Evolutionary conservation across 2,797 vertebrate genomes (phyloP).

Genomic region (Takifugu ocellatus): DNA sequence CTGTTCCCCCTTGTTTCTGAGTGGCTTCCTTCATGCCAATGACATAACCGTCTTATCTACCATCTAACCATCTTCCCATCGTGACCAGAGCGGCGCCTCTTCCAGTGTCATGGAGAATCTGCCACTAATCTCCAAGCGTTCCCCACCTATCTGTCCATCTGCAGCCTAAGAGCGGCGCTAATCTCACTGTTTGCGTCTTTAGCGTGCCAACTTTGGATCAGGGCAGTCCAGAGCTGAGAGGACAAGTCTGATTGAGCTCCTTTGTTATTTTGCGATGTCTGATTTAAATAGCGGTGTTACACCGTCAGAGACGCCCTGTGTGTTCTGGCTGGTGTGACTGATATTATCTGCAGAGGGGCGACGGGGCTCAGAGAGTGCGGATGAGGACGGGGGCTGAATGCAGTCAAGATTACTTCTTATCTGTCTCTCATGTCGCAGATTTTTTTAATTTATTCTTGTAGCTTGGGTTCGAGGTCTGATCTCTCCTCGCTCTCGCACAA

Average conservation of each 20-base stretch:
- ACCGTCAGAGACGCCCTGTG: background rate
- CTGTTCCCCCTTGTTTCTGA: slow-evolving; percentile 18
- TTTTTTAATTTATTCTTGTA: slow-evolving; percentile 9
- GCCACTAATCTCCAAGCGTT: slow-evolving; percentile 36
- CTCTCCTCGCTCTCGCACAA: slow-evolving; percentile 35
- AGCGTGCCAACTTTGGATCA: slow-evolving; percentile 7
- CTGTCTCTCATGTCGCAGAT: slow-evolving; percentile 41
- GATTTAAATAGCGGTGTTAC: slow-evolving; percentile 1
- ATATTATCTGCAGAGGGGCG: slow-evolving; percentile 30
- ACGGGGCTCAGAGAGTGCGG: slow-evolving; percentile 20
- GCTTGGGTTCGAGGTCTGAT: slow-evolving; percentile 31
- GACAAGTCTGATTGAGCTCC: background rate
- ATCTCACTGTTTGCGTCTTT: slow-evolving; percentile 41
- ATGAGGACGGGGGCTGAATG: slow-evolving; percentile 48
- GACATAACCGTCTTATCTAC: slow-evolving; percentile 18
- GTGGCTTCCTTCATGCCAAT: slow-evolving; percentile 14
- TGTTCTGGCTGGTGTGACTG: slow-evolving; percentile 17
- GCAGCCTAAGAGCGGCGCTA: slow-evolving; percentile 17
- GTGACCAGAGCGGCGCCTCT: slow-evolving; percentile 22
- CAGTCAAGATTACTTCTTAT: slow-evolving; percentile 42
- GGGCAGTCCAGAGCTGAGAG: slow-evolving; percentile 24
- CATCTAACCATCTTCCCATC: slow-evolving; percentile 8
- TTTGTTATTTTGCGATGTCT: slow-evolving; percentile 21
- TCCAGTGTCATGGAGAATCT: slow-evolving; percentile 35
- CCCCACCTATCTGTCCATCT: slow-evolving; percentile 42